Evolutionary conservation across 2,113 vertebrate species (phyloP), one percentile per base, ranked within the genome.

Genomic region (Panurus biarmicus): DNA sequence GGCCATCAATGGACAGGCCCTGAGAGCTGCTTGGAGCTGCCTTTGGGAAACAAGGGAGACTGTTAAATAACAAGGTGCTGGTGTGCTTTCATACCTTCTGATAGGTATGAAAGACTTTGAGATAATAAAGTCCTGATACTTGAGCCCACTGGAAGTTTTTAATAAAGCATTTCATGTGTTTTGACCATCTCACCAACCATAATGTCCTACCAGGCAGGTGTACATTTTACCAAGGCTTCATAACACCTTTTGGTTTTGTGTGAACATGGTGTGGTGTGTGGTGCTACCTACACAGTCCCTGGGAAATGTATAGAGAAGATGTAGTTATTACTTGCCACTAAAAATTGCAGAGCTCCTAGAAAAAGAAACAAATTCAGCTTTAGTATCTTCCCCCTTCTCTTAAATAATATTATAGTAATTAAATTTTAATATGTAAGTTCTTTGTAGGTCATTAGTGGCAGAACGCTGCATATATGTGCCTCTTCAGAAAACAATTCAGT

Each of bases 341-440:
- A 86, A 90, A 85, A 88, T 58, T 1, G 2, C 72, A 90, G 51
- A 77, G 36, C 48, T 91, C 38, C 54, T 54, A 70, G 58, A 58
- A 85, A 51, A 57, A 78, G 36, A 70, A 77, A 88, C 73, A 71
- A 47, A 84, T 75, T 65, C 45, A 26, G 42, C 77, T 89, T 65
- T 61, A 36, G 57, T 73, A 66, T 58, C 64, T 73, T 92, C 42
- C 19, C 45, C 26, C 18, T 72, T 81, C 22, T 94, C 69, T 84
- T 94, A 80, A 82, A 94, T 82, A 91, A 76, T 71, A 61, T 72
- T 81, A 65, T 6, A 90, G 51, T 79, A 89, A 94, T 91, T 83
- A 83, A 87, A 85, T 93, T 74, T 60, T 95, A 92, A 89, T 89
- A 36, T 71, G 38, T 38, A 90, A 90, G 75, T 94, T 85, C 74